Percentiles rank a stretch among this genome's conserved stretches.
These are phyloP conservation scores for Dorcus hopei DNA, from an alignment of 2,888 invertebrate genomes.

Conservation along the genomic window DNA sequence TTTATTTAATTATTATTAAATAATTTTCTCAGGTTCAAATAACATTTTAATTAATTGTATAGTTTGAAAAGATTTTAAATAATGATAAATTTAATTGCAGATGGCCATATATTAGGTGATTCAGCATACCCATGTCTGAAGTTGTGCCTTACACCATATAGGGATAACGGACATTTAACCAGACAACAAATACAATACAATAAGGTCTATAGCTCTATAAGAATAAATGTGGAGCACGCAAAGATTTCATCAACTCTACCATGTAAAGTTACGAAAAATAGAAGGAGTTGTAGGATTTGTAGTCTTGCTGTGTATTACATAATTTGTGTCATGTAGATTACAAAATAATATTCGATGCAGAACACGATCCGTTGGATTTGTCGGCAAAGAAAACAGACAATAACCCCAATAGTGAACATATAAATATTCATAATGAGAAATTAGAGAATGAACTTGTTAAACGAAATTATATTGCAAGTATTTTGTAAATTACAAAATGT, in stretches of 20 bases:
- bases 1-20: too few species aligned
- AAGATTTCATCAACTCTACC: neutral
- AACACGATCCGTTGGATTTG: neutral
- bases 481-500: too few species aligned
- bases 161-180: neutral
- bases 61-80: too few species aligned
- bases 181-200: neutral
- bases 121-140: neutral
- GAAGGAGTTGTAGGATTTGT: neutral
- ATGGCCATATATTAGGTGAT: neutral
- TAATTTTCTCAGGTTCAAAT: too few species aligned
- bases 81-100: too few species aligned
- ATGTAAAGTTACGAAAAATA: neutral
- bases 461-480: too few species aligned
- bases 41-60: too few species aligned
- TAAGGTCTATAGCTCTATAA: neutral
- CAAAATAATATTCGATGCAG: neutral
- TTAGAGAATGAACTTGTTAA: too few species aligned
- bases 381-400: too few species aligned
- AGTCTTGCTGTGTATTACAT: conserved; percentile 1
- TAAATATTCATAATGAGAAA: too few species aligned
- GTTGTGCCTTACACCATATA: neutral
- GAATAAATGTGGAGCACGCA: neutral
- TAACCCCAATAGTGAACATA: too few species aligned
- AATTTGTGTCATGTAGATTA: neutral